Evolutionary conservation across 2,797 vertebrate species (phyloP).

Genomic region (Phylloscopus collybita): DNA sequence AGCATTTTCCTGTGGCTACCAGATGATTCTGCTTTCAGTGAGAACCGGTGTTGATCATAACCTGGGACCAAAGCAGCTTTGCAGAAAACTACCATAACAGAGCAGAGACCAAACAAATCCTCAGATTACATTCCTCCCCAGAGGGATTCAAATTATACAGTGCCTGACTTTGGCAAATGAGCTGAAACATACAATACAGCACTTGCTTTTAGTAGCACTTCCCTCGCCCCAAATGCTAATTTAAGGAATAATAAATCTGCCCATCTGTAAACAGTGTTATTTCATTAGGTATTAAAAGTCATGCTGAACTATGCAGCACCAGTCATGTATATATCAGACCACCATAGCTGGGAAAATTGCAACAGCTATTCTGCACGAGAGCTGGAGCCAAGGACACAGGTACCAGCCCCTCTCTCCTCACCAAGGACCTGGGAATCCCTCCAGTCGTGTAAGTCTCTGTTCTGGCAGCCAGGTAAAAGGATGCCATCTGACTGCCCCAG

Average conservation of each 20-base stretch:
- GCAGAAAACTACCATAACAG: background rate
- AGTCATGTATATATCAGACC: accelerated
- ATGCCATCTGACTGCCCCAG: background rate
- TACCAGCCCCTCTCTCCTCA: background rate
- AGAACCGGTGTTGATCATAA: background rate
- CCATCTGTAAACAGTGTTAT: background rate
- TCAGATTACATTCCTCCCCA: background rate
- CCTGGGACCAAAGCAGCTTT: background rate
- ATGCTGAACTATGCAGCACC: background rate
- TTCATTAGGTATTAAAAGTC: background rate
- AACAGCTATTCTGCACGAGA: accelerated
- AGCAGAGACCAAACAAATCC: background rate
- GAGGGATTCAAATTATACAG: background rate
- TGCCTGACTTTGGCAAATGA: background rate
- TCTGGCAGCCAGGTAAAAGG: background rate
- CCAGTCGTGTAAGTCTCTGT: accelerated
- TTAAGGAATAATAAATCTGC: background rate
- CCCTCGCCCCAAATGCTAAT: background rate
- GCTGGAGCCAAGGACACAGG: background rate
- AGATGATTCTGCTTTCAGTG: background rate
- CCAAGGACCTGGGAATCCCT: background rate
- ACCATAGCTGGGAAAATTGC: accelerated
- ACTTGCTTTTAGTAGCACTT: background rate
- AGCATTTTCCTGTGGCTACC: background rate
- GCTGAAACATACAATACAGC: background rate